A percentile compares a stretch with the other conserved stretches of the same genome.
Evolutionary conservation across 64 coral and sea anemone genomes (phyloP).

Genomic region (Astreopora myriophthalma): DNA sequence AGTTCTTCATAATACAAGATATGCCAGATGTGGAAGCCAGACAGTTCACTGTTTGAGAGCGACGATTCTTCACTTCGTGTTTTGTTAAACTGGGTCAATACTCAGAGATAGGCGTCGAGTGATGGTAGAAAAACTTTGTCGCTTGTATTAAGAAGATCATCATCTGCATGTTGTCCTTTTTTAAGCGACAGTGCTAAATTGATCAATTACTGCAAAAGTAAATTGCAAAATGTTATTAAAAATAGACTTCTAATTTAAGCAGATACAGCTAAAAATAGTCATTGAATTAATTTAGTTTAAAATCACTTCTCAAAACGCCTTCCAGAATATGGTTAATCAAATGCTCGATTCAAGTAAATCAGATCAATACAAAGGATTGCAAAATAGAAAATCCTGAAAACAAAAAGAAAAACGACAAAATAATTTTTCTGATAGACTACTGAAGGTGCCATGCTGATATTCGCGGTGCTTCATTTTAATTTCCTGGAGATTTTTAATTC

Average conservation of each 20-base stretch:
- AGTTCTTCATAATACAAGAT: too few species aligned
- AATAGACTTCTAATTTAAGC: conserved; percentile 22
- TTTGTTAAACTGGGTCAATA: too few species aligned
- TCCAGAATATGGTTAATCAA: background rate
- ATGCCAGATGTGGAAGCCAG: too few species aligned
- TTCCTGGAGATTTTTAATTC: background rate
- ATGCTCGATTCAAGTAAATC: background rate
- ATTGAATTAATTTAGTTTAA: background rate
- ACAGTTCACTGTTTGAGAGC: too few species aligned
- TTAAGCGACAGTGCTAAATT: background rate
- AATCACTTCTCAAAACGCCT: background rate
- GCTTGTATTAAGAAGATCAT: too few species aligned
- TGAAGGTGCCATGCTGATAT: background rate
- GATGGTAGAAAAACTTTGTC: too few species aligned
- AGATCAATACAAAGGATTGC: background rate
- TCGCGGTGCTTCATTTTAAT: background rate
- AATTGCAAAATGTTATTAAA: background rate
- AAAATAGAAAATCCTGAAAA: too few species aligned
- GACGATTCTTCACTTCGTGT: too few species aligned
- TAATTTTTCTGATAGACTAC: background rate
- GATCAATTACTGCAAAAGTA: background rate
- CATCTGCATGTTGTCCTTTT: background rate
- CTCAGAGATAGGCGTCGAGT: too few species aligned
- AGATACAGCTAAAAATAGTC: conserved; percentile 8
- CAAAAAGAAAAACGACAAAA: too few species aligned